Conservation (phyloP, 2,888 invertebrate genomes). For the Synergus japonicus region DNA sequence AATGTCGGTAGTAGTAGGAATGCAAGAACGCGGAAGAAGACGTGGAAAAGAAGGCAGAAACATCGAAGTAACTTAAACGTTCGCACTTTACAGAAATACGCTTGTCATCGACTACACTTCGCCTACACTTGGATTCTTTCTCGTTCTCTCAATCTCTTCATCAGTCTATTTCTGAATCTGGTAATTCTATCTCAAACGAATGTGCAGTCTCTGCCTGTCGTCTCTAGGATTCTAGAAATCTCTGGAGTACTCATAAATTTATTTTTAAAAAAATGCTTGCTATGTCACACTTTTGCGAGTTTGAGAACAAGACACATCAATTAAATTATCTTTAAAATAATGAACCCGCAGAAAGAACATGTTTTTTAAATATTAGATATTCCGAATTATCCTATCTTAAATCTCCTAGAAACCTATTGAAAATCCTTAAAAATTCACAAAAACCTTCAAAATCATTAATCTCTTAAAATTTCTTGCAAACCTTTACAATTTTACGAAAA, state of each 20-base stretch:
- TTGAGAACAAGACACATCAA: neutral
- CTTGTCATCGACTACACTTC: constrained; percentile 26
- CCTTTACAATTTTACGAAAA: too few relatives aligned
- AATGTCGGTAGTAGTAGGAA: neutral
- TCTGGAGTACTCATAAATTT: neutral
- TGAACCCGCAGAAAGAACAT: too few relatives aligned
- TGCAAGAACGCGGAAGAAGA: constrained; percentile 29
- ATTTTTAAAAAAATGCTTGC: neutral
- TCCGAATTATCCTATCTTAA: too few relatives aligned
- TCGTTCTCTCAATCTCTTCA: constrained; percentile 37
- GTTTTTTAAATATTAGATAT: too few relatives aligned
- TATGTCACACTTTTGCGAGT: neutral
- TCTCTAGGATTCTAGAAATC: neutral
- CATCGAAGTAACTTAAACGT: constrained; percentile 30
- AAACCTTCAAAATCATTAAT: too few relatives aligned
- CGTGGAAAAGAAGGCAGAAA: constrained; percentile 24
- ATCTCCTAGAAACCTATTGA: too few relatives aligned
- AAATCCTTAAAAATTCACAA: too few relatives aligned
- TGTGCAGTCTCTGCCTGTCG: neutral
- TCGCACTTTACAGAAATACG: constrained; percentile 26
- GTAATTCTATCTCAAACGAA: neutral
- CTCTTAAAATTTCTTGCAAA: too few relatives aligned
- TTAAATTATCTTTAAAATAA: neutral
- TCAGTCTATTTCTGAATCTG: constrained; percentile 22
- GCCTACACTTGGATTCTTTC: constrained; percentile 41